A percentile compares a stretch with the other conserved stretches of the same genome.
phyloP scores from a whole-genome alignment of 2,888 invertebrate genomes.

The Trissolcus brochymenae region DNA sequence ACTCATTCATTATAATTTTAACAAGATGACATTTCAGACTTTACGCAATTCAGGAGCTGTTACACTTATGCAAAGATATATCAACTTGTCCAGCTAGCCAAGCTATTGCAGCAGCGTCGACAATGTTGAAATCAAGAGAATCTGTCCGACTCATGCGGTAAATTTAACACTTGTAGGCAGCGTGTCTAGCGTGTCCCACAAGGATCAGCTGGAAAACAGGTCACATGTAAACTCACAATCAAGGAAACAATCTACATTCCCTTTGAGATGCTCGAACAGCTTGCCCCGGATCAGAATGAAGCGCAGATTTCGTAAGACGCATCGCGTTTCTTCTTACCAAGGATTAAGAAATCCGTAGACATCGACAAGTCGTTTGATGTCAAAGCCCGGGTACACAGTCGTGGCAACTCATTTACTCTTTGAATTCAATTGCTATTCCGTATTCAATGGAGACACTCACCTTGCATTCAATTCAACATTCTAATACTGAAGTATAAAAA shows the following conservation, averaged over 20 bases:
- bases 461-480: conserved; percentile 27
- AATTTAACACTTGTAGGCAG: conserved; percentile 42
- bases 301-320: conserved; percentile 56
- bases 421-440: conserved; percentile 14
- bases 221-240: conserved; percentile 54
- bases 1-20: no score
- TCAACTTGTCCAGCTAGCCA: conserved; percentile 26
- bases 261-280: conserved; percentile 47
- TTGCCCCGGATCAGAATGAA: conserved; percentile 53
- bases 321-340: conserved; percentile 28
- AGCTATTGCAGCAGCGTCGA: conserved; percentile 29
- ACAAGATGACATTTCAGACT: conserved; percentile 8
- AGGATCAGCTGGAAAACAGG: conserved; percentile 48
- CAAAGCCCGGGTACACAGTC: conserved; percentile 18
- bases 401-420: conserved; percentile 32
- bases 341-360: conserved; percentile 39
- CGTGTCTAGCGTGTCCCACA: conserved; percentile 38
- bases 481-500: conserved; percentile 12
- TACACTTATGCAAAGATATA: conserved; percentile 33
- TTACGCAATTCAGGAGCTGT: conserved; percentile 23
- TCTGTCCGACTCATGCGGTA: conserved; percentile 28
- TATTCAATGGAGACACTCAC: conserved; percentile 12
- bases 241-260: conserved; percentile 50
- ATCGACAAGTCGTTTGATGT: conserved; percentile 34
- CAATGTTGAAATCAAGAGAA: conserved; percentile 48